phyloP scores from a whole-genome alignment of 2,113 vertebrate species.

The Ophthalmolycus amberensis region DNA sequence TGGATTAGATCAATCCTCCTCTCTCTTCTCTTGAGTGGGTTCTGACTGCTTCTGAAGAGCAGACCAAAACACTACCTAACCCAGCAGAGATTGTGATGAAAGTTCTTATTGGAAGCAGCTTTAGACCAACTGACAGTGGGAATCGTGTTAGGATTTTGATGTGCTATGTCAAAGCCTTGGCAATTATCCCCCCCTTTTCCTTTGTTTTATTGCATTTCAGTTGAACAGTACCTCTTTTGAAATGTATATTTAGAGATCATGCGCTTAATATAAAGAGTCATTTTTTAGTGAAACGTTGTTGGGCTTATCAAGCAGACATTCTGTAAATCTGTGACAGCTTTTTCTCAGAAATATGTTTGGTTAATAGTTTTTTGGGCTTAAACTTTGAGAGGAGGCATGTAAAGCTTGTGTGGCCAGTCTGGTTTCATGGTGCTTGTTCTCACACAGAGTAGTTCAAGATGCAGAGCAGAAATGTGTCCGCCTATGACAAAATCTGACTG shows the following conservation, averaged over 20 bases:
- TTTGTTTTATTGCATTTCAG: conserved; percentile 57
- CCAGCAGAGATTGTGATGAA: conserved; percentile 59
- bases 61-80: conserved; percentile 66
- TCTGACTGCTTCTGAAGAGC: conserved; percentile 63
- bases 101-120: conserved; percentile 75
- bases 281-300: conserved; percentile 51
- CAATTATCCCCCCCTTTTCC: conserved; percentile 40
- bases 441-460: conserved; percentile 67
- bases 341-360: conserved; percentile 64
- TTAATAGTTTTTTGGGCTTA: conserved; percentile 66
- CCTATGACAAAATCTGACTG: conserved; percentile 49
- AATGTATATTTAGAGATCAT: conserved; percentile 54
- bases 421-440: conserved; percentile 62
- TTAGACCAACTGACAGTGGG: conserved; percentile 55
- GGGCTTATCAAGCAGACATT: conserved; percentile 35
- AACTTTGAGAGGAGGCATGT: conserved; percentile 40
- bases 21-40: conserved; percentile 55
- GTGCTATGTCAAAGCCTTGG: conserved; percentile 60
- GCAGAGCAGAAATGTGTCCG: conserved; percentile 47
- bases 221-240: conserved; percentile 48
- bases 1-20: conserved; percentile 63
- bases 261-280: conserved; percentile 11
- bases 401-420: conserved; percentile 50
- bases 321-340: conserved; percentile 50
- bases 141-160: conserved; percentile 63